Percentiles rank a stretch among this genome's conserved stretches.
These are phyloP conservation scores for Galago senegalensis DNA, from an alignment of 2,797 vertebrate species.

Conservation along the genomic window DNA sequence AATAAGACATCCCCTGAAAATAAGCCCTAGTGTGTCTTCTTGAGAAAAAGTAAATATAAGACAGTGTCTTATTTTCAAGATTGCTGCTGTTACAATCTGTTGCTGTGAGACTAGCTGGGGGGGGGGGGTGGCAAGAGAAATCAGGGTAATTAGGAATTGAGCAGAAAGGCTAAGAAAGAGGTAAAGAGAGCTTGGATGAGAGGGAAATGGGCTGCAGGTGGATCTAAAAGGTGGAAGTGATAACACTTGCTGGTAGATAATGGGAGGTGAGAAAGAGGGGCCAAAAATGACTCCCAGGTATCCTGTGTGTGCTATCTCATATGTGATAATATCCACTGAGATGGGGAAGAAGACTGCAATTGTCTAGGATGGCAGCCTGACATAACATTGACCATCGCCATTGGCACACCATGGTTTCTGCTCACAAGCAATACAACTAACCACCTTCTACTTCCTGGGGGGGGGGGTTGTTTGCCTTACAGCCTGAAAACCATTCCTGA, in stretches of 20 bases:
- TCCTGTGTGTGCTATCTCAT: not conserved
- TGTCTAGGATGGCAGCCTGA: not conserved
- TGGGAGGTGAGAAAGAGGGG: not conserved
- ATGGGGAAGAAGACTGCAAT: not conserved
- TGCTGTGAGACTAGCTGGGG: not conserved
- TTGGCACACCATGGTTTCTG: not conserved
- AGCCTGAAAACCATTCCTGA: slow-evolving; percentile 65
- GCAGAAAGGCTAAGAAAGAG: not conserved
- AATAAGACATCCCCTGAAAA: no score
- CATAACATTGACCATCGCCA: not conserved
- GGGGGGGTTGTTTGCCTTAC: not conserved
- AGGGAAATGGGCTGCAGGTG: not conserved
- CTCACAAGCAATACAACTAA: not conserved
- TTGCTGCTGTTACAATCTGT: not conserved
- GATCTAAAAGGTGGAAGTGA: not conserved
- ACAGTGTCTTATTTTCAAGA: not conserved
- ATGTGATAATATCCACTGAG: not conserved
- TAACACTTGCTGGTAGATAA: not conserved
- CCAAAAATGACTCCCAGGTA: not conserved
- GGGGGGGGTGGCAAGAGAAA: no score
- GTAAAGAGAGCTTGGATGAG: not conserved
- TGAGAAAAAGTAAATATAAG: no score
- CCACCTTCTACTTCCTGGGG: not conserved
- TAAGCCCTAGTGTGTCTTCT: no score
- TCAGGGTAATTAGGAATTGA: not conserved